These are phyloP conservation scores for Penaeus chinensis DNA, from an alignment of 1,140 invertebrate species.

Conservation along the genomic window DNA sequence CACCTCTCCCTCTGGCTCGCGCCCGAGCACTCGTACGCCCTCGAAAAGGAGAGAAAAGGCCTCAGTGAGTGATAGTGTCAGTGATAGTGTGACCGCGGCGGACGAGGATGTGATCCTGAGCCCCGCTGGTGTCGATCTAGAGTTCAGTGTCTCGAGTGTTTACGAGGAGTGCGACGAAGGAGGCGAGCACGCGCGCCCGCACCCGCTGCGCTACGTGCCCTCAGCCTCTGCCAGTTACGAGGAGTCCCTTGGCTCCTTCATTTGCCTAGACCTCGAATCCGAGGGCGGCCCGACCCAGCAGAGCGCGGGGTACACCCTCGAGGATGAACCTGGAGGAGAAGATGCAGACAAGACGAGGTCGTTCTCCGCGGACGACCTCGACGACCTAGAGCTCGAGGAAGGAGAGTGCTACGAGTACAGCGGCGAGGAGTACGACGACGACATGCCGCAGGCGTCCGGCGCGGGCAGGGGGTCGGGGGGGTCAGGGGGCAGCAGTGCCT, in stretches of 20 bases:
- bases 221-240: conserved; percentile 14
- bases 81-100: background rate
- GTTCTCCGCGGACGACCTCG: conserved; percentile 47
- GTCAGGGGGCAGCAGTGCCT: conserved; percentile 67
- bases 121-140: conserved; percentile 41
- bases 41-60: background rate
- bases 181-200: too few relatives aligned
- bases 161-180: conserved; percentile 23
- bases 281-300: conserved; percentile 1
- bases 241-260: conserved; percentile 39
- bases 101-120: background rate
- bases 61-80: conserved; percentile 5
- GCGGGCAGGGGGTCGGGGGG: conserved; percentile 64
- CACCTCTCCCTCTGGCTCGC: background rate
- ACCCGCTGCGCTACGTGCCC: background rate
- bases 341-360: conserved; percentile 46
- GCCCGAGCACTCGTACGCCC: background rate
- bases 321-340: conserved; percentile 36
- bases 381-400: conserved; percentile 2
- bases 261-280: conserved; percentile 44
- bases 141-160: conserved; percentile 39
- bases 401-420: conserved; percentile 37
- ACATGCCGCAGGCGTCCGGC: conserved; percentile 68
- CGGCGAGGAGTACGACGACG: conserved; percentile 38
- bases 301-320: conserved; percentile 39